These are phyloP conservation scores for Limenitis camilla DNA, from an alignment of 2,888 invertebrate genomes.

Conservation along the genomic window DNA sequence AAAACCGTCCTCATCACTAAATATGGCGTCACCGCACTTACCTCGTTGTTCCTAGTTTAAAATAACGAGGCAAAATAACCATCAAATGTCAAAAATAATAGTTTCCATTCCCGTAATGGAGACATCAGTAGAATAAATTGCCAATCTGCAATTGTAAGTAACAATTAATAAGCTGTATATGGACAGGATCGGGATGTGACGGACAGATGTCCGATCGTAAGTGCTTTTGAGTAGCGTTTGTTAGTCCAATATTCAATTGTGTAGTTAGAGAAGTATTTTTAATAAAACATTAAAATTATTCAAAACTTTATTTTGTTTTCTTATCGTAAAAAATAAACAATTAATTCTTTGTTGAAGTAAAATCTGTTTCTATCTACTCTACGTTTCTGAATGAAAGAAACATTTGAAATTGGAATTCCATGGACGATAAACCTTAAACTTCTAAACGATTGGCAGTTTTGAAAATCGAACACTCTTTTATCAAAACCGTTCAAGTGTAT, in stretches of 20 bases:
- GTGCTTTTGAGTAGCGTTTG: conserved; percentile 8
- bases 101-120: conserved; percentile 37
- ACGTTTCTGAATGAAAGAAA: no score
- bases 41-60: conserved; percentile 10
- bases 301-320: not conserved
- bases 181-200: conserved; percentile 41
- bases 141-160: conserved; percentile 59
- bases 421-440: conserved; percentile 7
- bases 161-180: conserved; percentile 57
- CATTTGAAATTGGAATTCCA: conserved; percentile 17
- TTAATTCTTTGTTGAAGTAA: no score
- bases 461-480: conserved; percentile 25
- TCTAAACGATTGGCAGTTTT: conserved; percentile 17
- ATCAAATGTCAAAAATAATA: conserved; percentile 43
- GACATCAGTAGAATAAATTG: conserved; percentile 55
- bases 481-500: conserved; percentile 29
- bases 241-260: conserved; percentile 1
- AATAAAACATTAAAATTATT: not conserved
- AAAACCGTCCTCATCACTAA: conserved; percentile 8
- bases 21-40: conserved; percentile 11
- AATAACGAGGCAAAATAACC: conserved; percentile 18
- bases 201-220: conserved; percentile 35
- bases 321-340: conserved; percentile 14
- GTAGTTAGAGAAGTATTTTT: conserved; percentile 10
- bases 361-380: no score